Percentiles rank a stretch among this genome's conserved stretches.
Evolutionary conservation across 1,140 invertebrate genomes (phyloP).

Genomic region (Planococcus citri): DNA sequence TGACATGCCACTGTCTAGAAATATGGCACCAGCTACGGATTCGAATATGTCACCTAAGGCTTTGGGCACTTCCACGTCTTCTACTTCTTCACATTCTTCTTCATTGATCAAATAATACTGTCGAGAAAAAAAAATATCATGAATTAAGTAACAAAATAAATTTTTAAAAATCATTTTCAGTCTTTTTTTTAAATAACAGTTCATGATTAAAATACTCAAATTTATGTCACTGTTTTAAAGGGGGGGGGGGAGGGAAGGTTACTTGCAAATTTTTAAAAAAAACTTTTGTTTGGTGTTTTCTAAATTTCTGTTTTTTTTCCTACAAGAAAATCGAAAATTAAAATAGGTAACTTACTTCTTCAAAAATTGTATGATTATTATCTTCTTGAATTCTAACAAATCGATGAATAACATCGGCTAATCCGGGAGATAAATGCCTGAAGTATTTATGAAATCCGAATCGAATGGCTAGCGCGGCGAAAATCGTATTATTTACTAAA

Average conservation of each 20-base stretch:
- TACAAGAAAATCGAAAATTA: background rate
- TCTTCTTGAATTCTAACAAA: constrained; percentile 70
- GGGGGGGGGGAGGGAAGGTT: too few relatives aligned
- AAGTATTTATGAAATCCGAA: constrained; percentile 65
- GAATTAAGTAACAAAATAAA: background rate
- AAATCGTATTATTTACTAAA: constrained; percentile 89
- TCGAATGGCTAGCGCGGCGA: constrained; percentile 78
- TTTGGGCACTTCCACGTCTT: constrained; percentile 83
- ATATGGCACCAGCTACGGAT: constrained; percentile 82
- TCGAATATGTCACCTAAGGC: constrained; percentile 90
- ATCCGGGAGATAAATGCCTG: constrained; percentile 44
- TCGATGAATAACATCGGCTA: constrained; percentile 55
- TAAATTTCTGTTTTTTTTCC: too few relatives aligned
- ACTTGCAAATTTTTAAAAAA: too few relatives aligned
- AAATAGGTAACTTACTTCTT: constrained; percentile 36
- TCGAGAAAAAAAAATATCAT: constrained; percentile 23
- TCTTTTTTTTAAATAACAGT: too few relatives aligned
- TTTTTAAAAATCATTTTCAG: constrained; percentile 16
- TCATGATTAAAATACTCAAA: too few relatives aligned
- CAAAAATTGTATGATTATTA: constrained; percentile 49
- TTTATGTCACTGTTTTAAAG: too few relatives aligned
- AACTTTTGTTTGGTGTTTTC: too few relatives aligned
- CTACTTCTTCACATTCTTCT: constrained; percentile 47
- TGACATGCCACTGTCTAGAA: constrained; percentile 67
- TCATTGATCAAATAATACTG: constrained; percentile 51